Base-by-base conservation (phyloP, 2,888 invertebrate genomes). In the Autographa gamma region DNA sequence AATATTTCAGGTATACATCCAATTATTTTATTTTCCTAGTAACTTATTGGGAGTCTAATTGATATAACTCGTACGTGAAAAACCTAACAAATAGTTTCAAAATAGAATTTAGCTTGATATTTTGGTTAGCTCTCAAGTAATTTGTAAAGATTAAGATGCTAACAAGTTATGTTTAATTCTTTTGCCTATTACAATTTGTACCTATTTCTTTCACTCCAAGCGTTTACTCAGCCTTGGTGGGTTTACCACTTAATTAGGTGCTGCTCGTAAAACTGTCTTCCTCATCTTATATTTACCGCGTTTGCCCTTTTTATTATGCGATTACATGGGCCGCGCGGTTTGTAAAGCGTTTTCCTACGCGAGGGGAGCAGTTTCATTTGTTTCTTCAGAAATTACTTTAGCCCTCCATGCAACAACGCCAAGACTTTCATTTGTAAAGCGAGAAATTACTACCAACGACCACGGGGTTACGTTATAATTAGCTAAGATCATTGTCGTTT, bases 251-350 rank as follows among this genome's bases (percentile, higher is more conserved):
- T 95, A 95, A 95, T 95, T 95, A 95, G 95, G 94, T 93, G 92
- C 90, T 90, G 94, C 91, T 95, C 95, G 95, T 95, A 95, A 95
- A 95, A 95, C 95, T 95, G 95, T 95, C 95, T 95, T 95, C 94
- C 95, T 95, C 95, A 95, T 95, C 95, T 95, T 95, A 95, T 95
- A 95, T 95, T 95, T 95, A 95, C 95, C 95, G 94, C 95, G 95
- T 95, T 95, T 94, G 95, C 95, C 95, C 95, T 95, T 95, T 95
- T 95, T 95, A 95, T 95, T 95, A 95, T 95, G 93, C 95, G 95
- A 95, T 95, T 95, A 95, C 95, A 93, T 93, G 93, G 94, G 95
- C 94, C 88, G 93, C 93, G 92, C 93, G 91, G 93, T 95, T 94
- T 93, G 94, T 91, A 92, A 93, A 94, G 91, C 93, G 92, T 89